Evolutionary conservation across 2,888 invertebrate genomes (phyloP).

Genomic region (Nasonovia ribisnigri): DNA sequence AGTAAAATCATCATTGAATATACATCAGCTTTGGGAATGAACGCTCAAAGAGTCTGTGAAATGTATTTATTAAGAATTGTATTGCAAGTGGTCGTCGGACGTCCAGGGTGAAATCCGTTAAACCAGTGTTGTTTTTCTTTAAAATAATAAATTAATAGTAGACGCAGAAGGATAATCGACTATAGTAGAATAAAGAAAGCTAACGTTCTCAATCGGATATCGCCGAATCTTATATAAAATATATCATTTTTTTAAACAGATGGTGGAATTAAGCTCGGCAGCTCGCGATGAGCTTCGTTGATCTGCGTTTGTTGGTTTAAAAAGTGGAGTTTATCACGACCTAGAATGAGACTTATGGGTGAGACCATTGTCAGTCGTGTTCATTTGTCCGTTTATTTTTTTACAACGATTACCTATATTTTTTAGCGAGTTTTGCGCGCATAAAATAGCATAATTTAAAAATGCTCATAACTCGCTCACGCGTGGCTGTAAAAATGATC

Average conservation of each 20-base stretch:
- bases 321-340: neutral
- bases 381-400: neutral
- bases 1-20: too few relatives aligned
- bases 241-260: neutral
- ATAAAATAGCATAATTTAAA: neutral
- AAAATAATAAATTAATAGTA: too few relatives aligned
- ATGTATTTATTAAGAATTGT: too few relatives aligned
- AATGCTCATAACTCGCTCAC: neutral
- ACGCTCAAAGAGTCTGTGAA: too few relatives aligned
- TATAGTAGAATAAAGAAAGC: neutral
- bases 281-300: neutral
- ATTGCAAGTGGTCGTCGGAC: too few relatives aligned
- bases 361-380: neutral
- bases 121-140: too few relatives aligned
- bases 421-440: neutral
- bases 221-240: neutral
- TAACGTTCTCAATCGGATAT: neutral
- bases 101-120: too few relatives aligned
- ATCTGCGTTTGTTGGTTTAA: too few relatives aligned
- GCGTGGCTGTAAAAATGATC: neutral
- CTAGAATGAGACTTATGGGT: neutral
- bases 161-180: too few relatives aligned
- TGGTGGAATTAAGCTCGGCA: neutral
- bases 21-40: too few relatives aligned
- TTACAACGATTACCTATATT: neutral